These are phyloP conservation scores for Melanocharis versteri DNA, from an alignment of 2,113 vertebrate genomes.

Conservation along the genomic window DNA sequence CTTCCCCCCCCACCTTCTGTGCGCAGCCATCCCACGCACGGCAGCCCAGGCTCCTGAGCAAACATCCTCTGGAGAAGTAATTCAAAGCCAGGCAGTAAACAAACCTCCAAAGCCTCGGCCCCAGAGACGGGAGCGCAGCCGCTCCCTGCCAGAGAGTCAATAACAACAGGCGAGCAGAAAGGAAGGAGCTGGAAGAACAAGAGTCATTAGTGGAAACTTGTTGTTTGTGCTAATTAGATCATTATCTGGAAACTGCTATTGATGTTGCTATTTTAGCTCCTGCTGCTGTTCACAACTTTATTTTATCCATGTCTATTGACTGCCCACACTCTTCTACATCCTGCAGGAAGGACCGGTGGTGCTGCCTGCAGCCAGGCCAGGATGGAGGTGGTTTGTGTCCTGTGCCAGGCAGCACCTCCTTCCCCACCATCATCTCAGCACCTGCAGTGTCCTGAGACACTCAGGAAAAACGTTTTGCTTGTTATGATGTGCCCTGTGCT, in stretches of 20 bases:
- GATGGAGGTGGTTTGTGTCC: background rate
- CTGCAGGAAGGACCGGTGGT: rapidly evolving
- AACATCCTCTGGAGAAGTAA: background rate
- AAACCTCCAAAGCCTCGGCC: background rate
- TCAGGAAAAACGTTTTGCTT: background rate
- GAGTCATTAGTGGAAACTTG: slow-evolving; percentile 49
- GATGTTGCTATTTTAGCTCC: slow-evolving; percentile 47
- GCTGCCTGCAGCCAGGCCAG: background rate
- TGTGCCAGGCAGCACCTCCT: background rate
- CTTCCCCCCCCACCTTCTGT: background rate
- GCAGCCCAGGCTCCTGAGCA: background rate
- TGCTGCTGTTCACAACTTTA: slow-evolving; percentile 13
- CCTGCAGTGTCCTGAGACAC: background rate
- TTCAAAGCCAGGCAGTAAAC: background rate
- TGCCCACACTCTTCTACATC: background rate
- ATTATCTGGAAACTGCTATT: slow-evolving; percentile 53
- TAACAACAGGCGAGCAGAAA: background rate
- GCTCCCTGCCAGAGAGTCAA: background rate
- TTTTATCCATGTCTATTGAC: background rate
- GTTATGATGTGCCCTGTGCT: background rate
- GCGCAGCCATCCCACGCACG: rapidly evolving
- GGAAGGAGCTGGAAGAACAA: slow-evolving; percentile 41
- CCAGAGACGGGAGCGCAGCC: background rate
- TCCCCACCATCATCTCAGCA: background rate
- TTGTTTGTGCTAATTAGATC: slow-evolving; percentile 59